phyloP scores from a whole-genome alignment of 2,888 invertebrate species.

The Chironomus riparius region DNA sequence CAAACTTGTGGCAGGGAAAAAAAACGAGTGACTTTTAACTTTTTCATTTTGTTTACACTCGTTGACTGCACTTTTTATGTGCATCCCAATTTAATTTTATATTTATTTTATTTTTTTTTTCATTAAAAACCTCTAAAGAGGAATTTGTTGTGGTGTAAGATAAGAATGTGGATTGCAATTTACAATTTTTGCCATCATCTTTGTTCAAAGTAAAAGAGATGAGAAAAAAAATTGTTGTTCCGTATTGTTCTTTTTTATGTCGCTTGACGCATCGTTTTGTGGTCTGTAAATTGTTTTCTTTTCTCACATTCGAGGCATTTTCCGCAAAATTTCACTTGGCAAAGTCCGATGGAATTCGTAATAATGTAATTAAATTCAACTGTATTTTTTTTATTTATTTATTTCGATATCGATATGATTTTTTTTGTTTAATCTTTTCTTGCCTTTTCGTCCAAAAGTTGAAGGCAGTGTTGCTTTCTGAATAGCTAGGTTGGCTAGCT shows the following conservation, averaged over 20 bases:
- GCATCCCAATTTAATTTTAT: not conserved
- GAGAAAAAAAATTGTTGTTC: not conserved
- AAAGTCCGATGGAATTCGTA: not conserved
- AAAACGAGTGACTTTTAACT: no score
- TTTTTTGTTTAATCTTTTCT: no score
- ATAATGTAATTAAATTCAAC: conserved; percentile 12
- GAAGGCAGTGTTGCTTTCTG: not conserved
- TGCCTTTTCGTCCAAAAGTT: not conserved
- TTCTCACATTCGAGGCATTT: not conserved
- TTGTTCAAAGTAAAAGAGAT: not conserved
- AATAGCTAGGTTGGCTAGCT: not conserved
- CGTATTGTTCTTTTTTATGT: not conserved
- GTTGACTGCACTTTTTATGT: no score
- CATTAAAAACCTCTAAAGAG: no score
- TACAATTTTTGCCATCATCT: not conserved
- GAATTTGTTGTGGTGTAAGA: conserved; percentile 17
- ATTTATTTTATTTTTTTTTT: not conserved
- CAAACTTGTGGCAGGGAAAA: not conserved
- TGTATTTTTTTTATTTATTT: not conserved
- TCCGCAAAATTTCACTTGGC: not conserved
- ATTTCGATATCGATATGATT: not conserved
- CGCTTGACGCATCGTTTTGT: not conserved
- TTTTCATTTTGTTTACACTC: not conserved
- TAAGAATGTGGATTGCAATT: not conserved
- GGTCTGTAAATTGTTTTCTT: not conserved